Conservation (phyloP, 2,888 invertebrate species). For the Minunthozetes semirufus region DNA sequence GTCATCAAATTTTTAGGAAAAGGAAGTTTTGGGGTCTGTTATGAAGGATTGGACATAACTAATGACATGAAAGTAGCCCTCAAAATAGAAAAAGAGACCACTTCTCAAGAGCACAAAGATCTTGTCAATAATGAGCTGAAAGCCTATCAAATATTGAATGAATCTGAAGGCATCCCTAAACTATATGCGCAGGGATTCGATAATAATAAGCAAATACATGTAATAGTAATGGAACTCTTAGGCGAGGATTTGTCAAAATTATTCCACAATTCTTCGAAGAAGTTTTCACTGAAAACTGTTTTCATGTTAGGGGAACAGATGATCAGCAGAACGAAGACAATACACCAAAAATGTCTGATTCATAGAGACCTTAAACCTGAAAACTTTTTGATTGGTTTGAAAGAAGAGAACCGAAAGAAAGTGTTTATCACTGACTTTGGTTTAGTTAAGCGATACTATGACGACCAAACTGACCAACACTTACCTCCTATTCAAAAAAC, state of each 20-base stretch:
- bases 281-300: background rate
- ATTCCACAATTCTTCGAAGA: background rate
- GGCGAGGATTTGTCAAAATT: background rate
- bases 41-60: background rate
- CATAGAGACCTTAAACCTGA: conserved; percentile 6
- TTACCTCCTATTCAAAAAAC: background rate
- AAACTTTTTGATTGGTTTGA: background rate
- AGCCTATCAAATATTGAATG: background rate
- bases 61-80: background rate
- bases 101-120: background rate
- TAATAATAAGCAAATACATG: background rate
- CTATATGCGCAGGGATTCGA: background rate
- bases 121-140: background rate
- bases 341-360: background rate
- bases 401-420: background rate
- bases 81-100: background rate
- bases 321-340: background rate
- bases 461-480: background rate
- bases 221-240: background rate
- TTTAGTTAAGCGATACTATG: background rate
- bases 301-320: conserved; percentile 1
- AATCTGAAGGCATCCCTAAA: background rate
- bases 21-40: background rate
- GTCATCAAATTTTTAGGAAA: background rate
- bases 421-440: background rate